Conservation (phyloP, 2,113 vertebrate species). For the Stegastes partitus region DNA sequence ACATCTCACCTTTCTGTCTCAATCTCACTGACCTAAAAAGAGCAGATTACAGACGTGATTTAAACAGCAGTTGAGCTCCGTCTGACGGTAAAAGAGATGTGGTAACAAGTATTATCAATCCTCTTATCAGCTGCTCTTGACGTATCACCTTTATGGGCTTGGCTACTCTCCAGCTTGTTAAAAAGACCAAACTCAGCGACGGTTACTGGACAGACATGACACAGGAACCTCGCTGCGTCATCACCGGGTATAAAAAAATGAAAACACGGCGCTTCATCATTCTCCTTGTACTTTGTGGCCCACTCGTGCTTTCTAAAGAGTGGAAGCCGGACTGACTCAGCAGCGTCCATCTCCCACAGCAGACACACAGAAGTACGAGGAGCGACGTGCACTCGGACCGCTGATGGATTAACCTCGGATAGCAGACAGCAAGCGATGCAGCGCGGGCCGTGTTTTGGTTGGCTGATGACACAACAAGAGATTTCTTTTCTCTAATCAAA, state of each 20-base stretch:
- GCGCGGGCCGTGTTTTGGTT: background rate
- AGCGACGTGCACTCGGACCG: background rate
- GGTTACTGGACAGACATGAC: background rate
- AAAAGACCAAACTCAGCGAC: constrained; percentile 1
- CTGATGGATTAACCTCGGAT: constrained; percentile 15
- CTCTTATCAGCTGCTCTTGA: constrained; percentile 14
- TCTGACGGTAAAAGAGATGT: constrained; percentile 15
- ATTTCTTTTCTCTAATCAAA: background rate
- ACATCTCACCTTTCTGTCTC: constrained; percentile 65
- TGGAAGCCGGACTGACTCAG: constrained; percentile 40
- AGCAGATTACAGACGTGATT: constrained; percentile 59
- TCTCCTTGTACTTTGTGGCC: constrained; percentile 29
- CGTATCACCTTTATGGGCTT: constrained; percentile 15
- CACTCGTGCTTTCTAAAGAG: constrained; percentile 44
- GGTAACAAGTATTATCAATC: background rate
- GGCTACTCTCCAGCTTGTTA: constrained; percentile 8
- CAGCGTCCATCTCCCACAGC: constrained; percentile 9
- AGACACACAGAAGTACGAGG: background rate
- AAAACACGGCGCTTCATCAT: constrained; percentile 19
- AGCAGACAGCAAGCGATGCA: background rate
- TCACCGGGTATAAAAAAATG: background rate
- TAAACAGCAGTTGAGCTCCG: constrained; percentile 25
- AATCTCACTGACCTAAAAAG: constrained; percentile 67
- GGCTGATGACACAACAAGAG: constrained; percentile 17
- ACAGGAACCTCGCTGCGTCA: background rate